phyloP scores from a whole-genome alignment of 1,140 invertebrate species.

The Metaphire vulgaris region DNA sequence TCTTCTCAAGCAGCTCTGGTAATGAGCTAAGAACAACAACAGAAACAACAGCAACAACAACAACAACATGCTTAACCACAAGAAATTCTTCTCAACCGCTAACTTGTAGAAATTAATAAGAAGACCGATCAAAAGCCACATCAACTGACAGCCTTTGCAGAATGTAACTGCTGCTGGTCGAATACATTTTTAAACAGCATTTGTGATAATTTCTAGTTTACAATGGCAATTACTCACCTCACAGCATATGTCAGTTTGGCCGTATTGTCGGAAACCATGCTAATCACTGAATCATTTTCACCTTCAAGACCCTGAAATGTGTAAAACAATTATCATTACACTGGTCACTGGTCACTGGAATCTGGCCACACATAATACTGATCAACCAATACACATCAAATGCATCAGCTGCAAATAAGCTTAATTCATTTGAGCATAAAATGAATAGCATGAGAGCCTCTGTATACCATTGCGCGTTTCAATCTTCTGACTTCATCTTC shows the following conservation, averaged over 20 bases:
- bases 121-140: slow-evolving; percentile 7
- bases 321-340: too few relatives aligned
- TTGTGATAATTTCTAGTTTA: too few relatives aligned
- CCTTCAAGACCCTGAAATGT: slow-evolving; percentile 53
- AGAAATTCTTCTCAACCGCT: too few relatives aligned
- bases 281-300: slow-evolving; percentile 56
- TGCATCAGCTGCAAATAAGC: too few relatives aligned
- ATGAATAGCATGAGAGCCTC: too few relatives aligned
- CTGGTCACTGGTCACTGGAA: too few relatives aligned
- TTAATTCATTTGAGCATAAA: too few relatives aligned
- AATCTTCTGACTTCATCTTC: slow-evolving; percentile 95
- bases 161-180: too few relatives aligned
- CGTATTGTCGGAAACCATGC: slow-evolving; percentile 85
- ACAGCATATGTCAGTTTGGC: slow-evolving; percentile 87
- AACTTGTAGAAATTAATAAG: slow-evolving; percentile 23
- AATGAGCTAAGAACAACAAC: slow-evolving; percentile 59
- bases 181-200: too few relatives aligned
- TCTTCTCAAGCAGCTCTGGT: slow-evolving; percentile 93
- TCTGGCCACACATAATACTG: too few relatives aligned
- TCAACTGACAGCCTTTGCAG: neutral
- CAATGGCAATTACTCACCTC: slow-evolving; percentile 52
- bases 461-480: slow-evolving; percentile 86
- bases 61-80: too few relatives aligned
- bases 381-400: too few relatives aligned
- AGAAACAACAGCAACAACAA: slow-evolving; percentile 25